These are phyloP conservation scores for Rhodinocichla rosea DNA, from an alignment of 2,113 vertebrate genomes.

Conservation along the genomic window DNA sequence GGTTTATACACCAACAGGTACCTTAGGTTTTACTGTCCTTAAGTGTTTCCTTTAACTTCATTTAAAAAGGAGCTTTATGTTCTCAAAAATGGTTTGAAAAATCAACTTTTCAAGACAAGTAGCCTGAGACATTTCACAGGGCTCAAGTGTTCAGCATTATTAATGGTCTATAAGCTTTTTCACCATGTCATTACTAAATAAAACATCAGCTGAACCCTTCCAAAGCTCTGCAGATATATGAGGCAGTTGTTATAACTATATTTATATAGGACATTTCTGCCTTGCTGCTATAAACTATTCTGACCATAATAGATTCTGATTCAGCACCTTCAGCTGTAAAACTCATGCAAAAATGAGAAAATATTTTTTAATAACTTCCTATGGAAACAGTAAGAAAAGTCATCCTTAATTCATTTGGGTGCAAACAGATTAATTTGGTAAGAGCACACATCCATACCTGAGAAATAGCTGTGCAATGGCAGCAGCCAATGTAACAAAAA, in stretches of 20 bases:
- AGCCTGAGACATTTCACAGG: constrained; percentile 19
- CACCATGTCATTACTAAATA: constrained; percentile 53
- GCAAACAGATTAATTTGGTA: neutral
- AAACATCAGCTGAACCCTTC: constrained; percentile 48
- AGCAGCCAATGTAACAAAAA: neutral
- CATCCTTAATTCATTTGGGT: neutral
- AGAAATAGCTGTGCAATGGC: neutral
- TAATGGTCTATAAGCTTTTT: constrained; percentile 53
- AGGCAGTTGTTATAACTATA: constrained; percentile 27
- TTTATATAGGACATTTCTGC: constrained; percentile 51
- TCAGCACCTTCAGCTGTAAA: constrained; percentile 32
- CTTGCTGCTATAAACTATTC: constrained; percentile 31
- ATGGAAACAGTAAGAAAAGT: neutral
- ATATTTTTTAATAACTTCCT: neutral
- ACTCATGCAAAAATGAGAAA: neutral
- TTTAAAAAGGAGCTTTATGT: neutral
- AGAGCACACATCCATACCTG: neutral
- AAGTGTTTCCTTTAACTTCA: neutral
- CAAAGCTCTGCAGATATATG: constrained; percentile 42
- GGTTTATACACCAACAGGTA: accelerated
- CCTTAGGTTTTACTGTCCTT: neutral
- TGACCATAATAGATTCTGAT: constrained; percentile 19
- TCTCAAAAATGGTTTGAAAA: neutral
- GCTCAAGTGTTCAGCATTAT: constrained; percentile 31
- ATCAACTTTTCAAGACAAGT: neutral